phyloP scores from a whole-genome alignment of 2,797 vertebrate genomes.

The Loriculus beryllinus region DNA sequence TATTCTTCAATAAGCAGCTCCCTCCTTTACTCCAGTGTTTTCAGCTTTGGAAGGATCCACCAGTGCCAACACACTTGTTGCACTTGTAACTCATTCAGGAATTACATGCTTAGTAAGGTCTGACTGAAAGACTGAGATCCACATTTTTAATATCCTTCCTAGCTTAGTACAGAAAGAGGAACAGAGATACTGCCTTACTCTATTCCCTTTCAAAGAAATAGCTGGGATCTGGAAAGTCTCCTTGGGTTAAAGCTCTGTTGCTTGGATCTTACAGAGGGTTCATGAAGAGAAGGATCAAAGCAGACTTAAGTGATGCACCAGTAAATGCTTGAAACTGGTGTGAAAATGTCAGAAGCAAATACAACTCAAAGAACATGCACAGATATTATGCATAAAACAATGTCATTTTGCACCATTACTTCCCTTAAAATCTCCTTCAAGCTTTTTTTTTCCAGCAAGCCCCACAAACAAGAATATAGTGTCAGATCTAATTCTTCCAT shows the following conservation, averaged over 20 bases:
- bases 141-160: not conserved
- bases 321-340: not conserved
- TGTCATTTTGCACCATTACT: slow-evolving; percentile 5
- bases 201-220: not conserved
- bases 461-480: slow-evolving; percentile 24
- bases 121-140: not conserved
- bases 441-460: not conserved
- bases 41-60: not conserved
- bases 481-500: slow-evolving; percentile 10
- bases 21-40: not conserved
- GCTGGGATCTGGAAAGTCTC: not conserved
- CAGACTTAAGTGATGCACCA: not conserved
- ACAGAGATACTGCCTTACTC: not conserved
- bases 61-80: not conserved
- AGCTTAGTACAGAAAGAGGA: not conserved
- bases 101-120: not conserved
- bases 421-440: slow-evolving; percentile 9
- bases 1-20: not conserved
- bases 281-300: not conserved
- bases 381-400: not conserved
- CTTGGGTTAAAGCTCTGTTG: not conserved
- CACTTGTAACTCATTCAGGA: accelerated
- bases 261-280: not conserved
- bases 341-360: not conserved
- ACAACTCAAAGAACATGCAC: not conserved